These are phyloP conservation scores for Chironex yamaguchii DNA, from an alignment of 30 jellyfish, hydroid and myxozoan genomes.

Conservation along the genomic window DNA sequence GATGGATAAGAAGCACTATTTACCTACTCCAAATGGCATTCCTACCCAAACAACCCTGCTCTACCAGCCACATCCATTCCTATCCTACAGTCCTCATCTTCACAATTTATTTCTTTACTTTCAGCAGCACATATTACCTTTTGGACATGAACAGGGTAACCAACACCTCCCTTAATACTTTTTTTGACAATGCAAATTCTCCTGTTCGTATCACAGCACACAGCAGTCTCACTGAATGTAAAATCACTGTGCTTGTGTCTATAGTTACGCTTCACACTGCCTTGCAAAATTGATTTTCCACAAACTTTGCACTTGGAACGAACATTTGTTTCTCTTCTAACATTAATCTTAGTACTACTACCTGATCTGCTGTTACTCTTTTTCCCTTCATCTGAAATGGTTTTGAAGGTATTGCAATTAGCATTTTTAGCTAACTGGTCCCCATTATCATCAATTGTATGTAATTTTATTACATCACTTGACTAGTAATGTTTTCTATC, in stretches of 20 bases:
- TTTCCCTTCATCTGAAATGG: too few relatives aligned
- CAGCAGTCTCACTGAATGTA: background rate
- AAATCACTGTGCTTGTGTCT: background rate
- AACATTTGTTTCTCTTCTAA: background rate
- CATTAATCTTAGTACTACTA: background rate
- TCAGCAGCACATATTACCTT: conserved; percentile 14
- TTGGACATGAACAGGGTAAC: conserved; percentile 63
- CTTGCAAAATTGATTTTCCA: conserved; percentile 3
- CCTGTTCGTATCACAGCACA: conserved; percentile 28
- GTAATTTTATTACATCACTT: too few relatives aligned
- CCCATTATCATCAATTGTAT: too few relatives aligned
- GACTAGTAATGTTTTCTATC: too few relatives aligned
- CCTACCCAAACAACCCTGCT: conserved; percentile 23
- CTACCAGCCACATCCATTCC: conserved; percentile 25
- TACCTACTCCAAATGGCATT: conserved; percentile 45
- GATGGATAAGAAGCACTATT: conserved; percentile 30
- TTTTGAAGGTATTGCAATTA: too few relatives aligned
- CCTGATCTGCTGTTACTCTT: too few relatives aligned
- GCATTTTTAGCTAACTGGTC: too few relatives aligned
- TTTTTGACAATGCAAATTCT: conserved; percentile 34
- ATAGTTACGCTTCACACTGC: background rate
- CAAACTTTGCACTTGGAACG: conserved; percentile 2
- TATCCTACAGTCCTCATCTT: conserved; percentile 10
- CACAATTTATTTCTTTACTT: conserved; percentile 15
- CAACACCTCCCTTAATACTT: conserved; percentile 21